Evolutionary conservation across 2,888 invertebrate genomes (phyloP).

Genomic region (Sminthurides aquaticus): DNA sequence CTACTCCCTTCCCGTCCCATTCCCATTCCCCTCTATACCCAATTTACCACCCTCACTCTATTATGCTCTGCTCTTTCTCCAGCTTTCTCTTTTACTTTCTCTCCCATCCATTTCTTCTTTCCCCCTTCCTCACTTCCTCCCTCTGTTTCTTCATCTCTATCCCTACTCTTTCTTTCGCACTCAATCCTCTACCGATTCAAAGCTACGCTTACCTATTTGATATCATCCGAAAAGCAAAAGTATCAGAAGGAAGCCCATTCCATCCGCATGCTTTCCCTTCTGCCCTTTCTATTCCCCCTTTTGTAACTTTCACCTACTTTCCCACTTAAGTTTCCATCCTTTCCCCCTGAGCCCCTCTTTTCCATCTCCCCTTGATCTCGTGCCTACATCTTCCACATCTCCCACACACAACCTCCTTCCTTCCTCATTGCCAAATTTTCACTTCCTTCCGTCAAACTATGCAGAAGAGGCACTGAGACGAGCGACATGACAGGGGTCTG

Average conservation of each 20-base stretch:
- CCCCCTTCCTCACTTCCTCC: not conserved
- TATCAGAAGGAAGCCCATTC: not conserved
- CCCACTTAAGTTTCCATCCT: not conserved
- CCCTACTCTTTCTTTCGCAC: too few relatives aligned
- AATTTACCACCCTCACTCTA: too few relatives aligned
- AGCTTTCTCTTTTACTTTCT: too few relatives aligned
- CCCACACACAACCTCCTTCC: not conserved
- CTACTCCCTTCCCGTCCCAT: not conserved
- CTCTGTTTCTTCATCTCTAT: too few relatives aligned
- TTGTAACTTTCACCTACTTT: not conserved
- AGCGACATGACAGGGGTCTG: too few relatives aligned
- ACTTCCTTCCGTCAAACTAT: not conserved
- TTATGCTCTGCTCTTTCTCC: too few relatives aligned
- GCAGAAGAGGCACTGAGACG: not conserved
- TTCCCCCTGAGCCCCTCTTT: not conserved
- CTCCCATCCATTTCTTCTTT: not conserved
- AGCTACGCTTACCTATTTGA: too few relatives aligned
- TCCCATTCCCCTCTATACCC: not conserved
- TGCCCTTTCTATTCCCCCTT: not conserved
- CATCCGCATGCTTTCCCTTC: not conserved
- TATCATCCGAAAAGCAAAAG: too few relatives aligned
- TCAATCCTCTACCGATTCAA: too few relatives aligned
- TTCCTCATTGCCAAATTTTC: not conserved
- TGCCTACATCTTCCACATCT: not conserved
- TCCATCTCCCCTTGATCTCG: too few relatives aligned